Conservation (phyloP, 2,888 invertebrate genomes). For the Dynastes maya region DNA sequence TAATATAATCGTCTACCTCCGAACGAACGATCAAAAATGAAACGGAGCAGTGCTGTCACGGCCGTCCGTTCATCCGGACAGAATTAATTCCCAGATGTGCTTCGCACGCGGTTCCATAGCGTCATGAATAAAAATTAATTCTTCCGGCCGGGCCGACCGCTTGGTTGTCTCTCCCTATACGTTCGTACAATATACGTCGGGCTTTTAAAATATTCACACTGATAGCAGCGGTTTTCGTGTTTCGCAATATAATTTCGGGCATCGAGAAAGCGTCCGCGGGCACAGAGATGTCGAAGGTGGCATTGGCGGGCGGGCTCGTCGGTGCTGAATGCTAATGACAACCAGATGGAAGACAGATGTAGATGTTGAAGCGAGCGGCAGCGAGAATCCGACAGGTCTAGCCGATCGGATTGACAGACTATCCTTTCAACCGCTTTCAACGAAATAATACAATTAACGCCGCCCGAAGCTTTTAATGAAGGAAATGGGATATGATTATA, state of each 20-base stretch:
- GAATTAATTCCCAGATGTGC: conserved; percentile 32
- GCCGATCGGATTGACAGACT: conserved; percentile 63
- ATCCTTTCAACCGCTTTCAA: conserved; percentile 33
- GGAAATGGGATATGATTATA: background rate
- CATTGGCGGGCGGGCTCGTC: conserved; percentile 1
- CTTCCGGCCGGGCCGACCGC: background rate
- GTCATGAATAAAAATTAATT: conserved; percentile 43
- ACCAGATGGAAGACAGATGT: conserved; percentile 55
- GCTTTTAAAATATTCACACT: conserved; percentile 53
- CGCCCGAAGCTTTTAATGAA: conserved; percentile 12
- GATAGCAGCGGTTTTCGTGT: conserved; percentile 50
- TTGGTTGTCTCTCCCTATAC: background rate
- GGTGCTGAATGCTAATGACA: conserved; percentile 60
- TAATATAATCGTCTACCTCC: background rate
- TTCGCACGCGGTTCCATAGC: background rate
- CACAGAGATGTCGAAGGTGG: conserved; percentile 15
- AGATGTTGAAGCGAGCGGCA: conserved; percentile 42
- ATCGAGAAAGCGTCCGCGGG: conserved; percentile 49
- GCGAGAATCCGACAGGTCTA: conserved; percentile 56
- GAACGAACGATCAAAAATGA: background rate
- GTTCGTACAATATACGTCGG: conserved; percentile 8
- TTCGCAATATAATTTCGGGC: conserved; percentile 59
- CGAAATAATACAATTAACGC: conserved; percentile 36
- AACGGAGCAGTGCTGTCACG: background rate
- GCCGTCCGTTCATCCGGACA: background rate